A percentile compares a stretch with the other conserved stretches of the same genome.
Conservation (phyloP, 2,888 invertebrate species). For the Scaptodrosophila latifasciaeformis region DNA sequence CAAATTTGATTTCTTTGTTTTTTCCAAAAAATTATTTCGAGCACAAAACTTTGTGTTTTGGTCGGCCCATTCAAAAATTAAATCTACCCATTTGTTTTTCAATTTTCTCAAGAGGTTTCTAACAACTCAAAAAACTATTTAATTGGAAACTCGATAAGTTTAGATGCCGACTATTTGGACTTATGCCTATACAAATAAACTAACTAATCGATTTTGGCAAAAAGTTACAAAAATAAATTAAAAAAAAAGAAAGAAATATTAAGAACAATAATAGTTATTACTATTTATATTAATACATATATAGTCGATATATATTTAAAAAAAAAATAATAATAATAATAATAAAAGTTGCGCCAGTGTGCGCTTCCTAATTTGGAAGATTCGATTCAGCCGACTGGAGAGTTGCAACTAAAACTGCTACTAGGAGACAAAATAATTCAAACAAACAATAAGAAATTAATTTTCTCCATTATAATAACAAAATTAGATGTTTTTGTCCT, state of each 20-base stretch:
- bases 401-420: not conserved
- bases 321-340: too few relatives aligned
- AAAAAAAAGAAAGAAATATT: conserved; percentile 70
- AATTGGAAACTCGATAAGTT: conserved; percentile 11
- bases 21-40: not conserved
- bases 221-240: conserved; percentile 25
- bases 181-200: too few relatives aligned
- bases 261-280: conserved; percentile 76
- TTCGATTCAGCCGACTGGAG: conserved; percentile 19
- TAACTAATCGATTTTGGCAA: conserved; percentile 45
- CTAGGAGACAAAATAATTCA: conserved; percentile 14
- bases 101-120: not conserved
- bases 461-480: conserved; percentile 58
- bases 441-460: conserved; percentile 37
- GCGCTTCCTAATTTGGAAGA: conserved; percentile 48
- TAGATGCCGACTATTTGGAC: too few relatives aligned
- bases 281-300: conserved; percentile 72
- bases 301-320: conserved; percentile 54
- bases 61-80: too few relatives aligned
- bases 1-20: conserved; percentile 4
- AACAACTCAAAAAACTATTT: conserved; percentile 24
- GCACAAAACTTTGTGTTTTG: not conserved
- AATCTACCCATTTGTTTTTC: not conserved
- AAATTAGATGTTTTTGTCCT: conserved; percentile 74
- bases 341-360: conserved; percentile 43